Conservation (phyloP, 2,113 vertebrate species). For the Brachypodius melanocephalos region DNA sequence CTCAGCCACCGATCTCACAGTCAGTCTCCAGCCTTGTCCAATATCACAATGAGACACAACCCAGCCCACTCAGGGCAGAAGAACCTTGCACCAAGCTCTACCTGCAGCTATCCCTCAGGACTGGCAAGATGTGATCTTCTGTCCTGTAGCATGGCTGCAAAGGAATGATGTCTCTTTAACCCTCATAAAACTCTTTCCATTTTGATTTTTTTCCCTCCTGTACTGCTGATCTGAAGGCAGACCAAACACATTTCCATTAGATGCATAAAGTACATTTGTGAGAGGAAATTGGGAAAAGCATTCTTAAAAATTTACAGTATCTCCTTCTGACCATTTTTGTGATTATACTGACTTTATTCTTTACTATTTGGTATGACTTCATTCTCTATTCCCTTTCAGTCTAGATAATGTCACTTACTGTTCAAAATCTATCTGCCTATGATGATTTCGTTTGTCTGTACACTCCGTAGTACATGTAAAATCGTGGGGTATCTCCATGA, state of each 20-base stretch:
- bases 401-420: neutral
- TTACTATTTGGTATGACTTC: neutral
- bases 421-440: neutral
- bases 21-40: neutral
- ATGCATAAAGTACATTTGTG: neutral
- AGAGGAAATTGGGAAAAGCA: neutral
- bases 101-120: neutral
- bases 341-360: neutral
- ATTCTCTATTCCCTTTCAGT: neutral
- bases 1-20: accelerated
- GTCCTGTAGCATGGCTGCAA: neutral
- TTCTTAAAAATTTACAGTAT: neutral
- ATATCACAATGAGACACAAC: neutral
- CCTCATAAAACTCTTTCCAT: neutral
- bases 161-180: accelerated
- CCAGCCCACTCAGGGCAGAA: neutral
- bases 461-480: neutral
- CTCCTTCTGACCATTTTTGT: neutral
- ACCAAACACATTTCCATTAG: neutral
- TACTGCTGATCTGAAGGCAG: neutral
- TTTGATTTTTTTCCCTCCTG: neutral
- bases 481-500: neutral
- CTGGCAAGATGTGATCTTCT: neutral
- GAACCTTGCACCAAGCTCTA: neutral
- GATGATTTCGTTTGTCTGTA: neutral